Evolutionary conservation across 2,113 vertebrate species (phyloP).

Genomic region (Chaetodon auriga): DNA sequence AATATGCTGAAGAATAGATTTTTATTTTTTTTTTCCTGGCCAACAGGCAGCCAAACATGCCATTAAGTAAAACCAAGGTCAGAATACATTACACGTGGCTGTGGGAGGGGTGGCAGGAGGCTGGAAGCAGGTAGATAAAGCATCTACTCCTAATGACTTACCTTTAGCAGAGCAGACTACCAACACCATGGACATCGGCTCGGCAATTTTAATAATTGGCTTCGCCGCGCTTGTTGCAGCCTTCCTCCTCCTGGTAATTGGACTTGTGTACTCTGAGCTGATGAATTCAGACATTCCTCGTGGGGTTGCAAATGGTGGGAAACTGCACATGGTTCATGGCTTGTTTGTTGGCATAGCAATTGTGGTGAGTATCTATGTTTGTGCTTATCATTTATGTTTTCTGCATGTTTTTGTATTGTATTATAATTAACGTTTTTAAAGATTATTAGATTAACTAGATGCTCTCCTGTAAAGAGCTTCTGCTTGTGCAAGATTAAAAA

Average conservation of each 20-base stretch:
- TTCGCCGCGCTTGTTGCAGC: conserved; percentile 80
- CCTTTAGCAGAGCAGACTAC: conserved; percentile 65
- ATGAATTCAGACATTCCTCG: conserved; percentile 87
- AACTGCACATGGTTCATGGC: conserved; percentile 82
- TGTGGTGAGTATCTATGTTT: conserved; percentile 82
- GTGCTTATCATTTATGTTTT: conserved; percentile 44
- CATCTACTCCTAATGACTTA: conserved; percentile 64
- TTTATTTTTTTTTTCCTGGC: conserved; percentile 32
- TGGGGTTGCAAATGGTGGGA: conserved; percentile 80
- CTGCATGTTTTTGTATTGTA: conserved; percentile 5
- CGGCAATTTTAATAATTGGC: conserved; percentile 79
- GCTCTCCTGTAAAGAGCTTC: neutral
- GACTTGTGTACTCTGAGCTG: conserved; percentile 85
- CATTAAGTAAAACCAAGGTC: conserved; percentile 59
- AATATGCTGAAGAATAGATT: conserved; percentile 32
- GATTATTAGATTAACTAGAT: neutral
- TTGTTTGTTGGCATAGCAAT: conserved; percentile 78
- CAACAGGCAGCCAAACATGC: conserved; percentile 49
- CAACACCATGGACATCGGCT: conserved; percentile 80
- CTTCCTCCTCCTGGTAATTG: conserved; percentile 84
- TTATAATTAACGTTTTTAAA: conserved; percentile 9
- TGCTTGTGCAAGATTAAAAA: conserved; percentile 13
- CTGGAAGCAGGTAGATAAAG: conserved; percentile 65
- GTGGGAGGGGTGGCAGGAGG: conserved; percentile 42
- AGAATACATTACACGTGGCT: conserved; percentile 23